Evolutionary conservation across 2,797 vertebrate species (phyloP).

Genomic region (Protonibea diacanthus): DNA sequence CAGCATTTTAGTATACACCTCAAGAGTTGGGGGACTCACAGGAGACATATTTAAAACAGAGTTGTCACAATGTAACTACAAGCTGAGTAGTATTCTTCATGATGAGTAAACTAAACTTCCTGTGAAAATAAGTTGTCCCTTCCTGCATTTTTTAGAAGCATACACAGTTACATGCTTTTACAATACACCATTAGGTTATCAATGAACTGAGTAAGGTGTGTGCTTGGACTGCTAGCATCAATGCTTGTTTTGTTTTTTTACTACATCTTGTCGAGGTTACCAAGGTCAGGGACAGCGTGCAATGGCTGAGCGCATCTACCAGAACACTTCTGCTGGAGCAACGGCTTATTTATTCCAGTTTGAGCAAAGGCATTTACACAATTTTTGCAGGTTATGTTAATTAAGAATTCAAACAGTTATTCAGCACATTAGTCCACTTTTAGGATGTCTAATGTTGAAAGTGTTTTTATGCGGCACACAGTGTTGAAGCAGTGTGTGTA

Average conservation of each 20-base stretch:
- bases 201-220: not conserved
- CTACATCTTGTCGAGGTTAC: not conserved
- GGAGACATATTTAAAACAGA: not conserved
- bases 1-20: not conserved
- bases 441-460: constrained; percentile 2
- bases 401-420: constrained; percentile 16
- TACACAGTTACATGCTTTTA: not conserved
- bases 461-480: not conserved
- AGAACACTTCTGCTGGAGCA: not conserved
- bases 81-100: not conserved
- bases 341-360: constrained; percentile 1
- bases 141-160: not conserved
- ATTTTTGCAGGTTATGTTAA: constrained; percentile 6
- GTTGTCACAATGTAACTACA: not conserved
- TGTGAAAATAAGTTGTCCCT: too few relatives aligned
- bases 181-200: not conserved
- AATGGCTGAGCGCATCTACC: not conserved
- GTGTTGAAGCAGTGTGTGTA: not conserved
- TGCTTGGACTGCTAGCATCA: not conserved
- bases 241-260: not conserved
- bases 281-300: constrained; percentile 1
- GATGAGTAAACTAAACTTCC: not conserved
- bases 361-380: not conserved
- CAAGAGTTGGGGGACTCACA: not conserved
- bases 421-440: not conserved